A percentile compares a stretch with the other conserved stretches of the same genome.
Evolutionary conservation across 2,113 vertebrate species (phyloP).

Genomic region (Chionomys nivalis): DNA sequence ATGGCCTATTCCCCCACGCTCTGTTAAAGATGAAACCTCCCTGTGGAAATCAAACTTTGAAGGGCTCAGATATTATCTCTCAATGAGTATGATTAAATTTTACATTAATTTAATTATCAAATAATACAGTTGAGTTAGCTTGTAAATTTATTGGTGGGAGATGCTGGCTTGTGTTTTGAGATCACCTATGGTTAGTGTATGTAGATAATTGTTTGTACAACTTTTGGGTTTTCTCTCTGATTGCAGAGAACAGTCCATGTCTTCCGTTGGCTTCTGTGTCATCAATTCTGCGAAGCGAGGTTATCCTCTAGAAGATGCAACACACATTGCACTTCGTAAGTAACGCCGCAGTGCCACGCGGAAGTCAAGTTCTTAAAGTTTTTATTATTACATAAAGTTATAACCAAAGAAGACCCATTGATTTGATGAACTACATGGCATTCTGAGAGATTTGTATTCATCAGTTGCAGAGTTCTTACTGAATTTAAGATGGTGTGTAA

Average conservation of each 20-base stretch:
- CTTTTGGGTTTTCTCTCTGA: conserved; percentile 62
- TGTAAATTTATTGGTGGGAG: conserved; percentile 10
- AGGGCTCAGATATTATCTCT: background rate
- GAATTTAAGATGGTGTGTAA: background rate
- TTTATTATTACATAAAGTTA: background rate
- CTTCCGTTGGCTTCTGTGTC: conserved; percentile 94
- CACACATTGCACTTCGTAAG: conserved; percentile 98
- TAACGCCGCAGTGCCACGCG: background rate
- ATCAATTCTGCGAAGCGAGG: conserved; percentile 94
- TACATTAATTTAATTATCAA: background rate
- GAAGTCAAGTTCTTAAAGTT: background rate
- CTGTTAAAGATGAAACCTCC: background rate
- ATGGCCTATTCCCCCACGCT: conserved; percentile 59
- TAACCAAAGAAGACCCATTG: background rate
- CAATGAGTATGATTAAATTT: background rate
- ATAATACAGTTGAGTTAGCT: background rate
- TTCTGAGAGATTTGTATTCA: background rate
- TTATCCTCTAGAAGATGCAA: conserved; percentile 96
- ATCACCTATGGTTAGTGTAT: background rate
- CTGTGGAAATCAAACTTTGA: background rate
- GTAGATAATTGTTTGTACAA: background rate
- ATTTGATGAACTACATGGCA: background rate
- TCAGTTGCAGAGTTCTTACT: background rate
- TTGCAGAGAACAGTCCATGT: conserved; percentile 95
- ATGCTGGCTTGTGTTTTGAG: conserved; percentile 15